Evolutionary conservation across 1,140 invertebrate species (phyloP).

Genomic region (Ceratosolen fusciceps): DNA sequence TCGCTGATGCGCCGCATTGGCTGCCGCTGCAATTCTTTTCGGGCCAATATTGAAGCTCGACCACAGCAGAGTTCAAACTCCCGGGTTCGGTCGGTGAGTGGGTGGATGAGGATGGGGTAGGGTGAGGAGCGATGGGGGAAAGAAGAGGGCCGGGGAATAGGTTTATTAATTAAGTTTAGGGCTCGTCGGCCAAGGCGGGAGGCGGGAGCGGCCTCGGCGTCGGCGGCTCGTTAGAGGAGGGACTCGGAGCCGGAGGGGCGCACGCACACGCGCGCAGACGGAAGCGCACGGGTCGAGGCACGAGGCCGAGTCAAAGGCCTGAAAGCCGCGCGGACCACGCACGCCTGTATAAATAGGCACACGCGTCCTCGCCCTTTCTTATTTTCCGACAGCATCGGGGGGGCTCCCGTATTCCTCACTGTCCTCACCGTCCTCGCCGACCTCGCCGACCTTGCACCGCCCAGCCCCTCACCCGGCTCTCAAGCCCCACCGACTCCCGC

Average conservation of each 20-base stretch:
- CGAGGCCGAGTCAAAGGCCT: constrained; percentile 48
- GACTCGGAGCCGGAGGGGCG: constrained; percentile 12
- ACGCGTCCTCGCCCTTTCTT: constrained; percentile 27
- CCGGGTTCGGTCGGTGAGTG: too few relatives aligned
- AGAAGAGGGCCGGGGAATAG: background rate
- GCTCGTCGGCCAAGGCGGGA: background rate
- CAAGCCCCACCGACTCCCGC: background rate
- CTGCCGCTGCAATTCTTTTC: too few relatives aligned
- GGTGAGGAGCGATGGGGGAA: background rate
- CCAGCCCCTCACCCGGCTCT: too few relatives aligned
- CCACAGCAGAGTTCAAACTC: background rate
- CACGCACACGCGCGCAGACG: constrained; percentile 44
- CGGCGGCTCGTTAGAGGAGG: background rate
- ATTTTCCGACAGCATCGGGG: constrained; percentile 9
- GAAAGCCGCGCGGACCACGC: constrained; percentile 24
- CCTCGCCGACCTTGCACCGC: background rate
- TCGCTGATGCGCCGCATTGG: too few relatives aligned
- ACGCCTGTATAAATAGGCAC: constrained; percentile 38
- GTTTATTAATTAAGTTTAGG: background rate
- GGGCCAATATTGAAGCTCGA: too few relatives aligned
- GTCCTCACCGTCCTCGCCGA: background rate
- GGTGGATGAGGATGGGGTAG: too few relatives aligned
- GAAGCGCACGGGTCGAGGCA: constrained; percentile 46
- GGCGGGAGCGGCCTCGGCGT: background rate
- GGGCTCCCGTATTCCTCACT: background rate